Conservation (phyloP, 1,140 invertebrate genomes). For the Gonioctena quinquepunctata region DNA sequence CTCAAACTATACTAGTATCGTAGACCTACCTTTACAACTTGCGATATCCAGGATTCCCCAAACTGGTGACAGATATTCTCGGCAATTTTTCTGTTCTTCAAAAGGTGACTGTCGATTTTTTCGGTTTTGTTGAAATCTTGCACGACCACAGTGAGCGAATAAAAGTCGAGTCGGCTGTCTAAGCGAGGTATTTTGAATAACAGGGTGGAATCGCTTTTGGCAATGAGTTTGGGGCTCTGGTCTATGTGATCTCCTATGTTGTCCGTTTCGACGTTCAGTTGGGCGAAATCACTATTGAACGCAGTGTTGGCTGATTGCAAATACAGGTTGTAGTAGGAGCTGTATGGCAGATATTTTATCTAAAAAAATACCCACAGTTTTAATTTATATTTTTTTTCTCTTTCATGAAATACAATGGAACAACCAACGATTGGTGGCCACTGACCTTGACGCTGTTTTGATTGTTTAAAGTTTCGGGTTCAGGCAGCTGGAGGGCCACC, state of each 20-base stretch:
- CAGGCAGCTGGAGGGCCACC: too few species aligned
- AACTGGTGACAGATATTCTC: slow-evolving; percentile 39
- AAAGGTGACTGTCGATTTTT: slow-evolving; percentile 15
- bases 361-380: slow-evolving; percentile 20
- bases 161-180: slow-evolving; percentile 33
- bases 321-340: slow-evolving; percentile 34
- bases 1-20: too few species aligned
- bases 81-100: slow-evolving; percentile 27
- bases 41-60: slow-evolving; percentile 40
- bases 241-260: slow-evolving; percentile 41
- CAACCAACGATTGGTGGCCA: too few species aligned
- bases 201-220: slow-evolving; percentile 25
- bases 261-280: slow-evolving; percentile 27
- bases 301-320: slow-evolving; percentile 37
- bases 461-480: too few species aligned
- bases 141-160: slow-evolving; percentile 32
- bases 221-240: slow-evolving; percentile 37
- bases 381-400: too few species aligned
- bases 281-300: slow-evolving; percentile 33
- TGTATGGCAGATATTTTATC: slow-evolving; percentile 43
- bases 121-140: slow-evolving; percentile 38
- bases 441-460: too few species aligned
- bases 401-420: too few species aligned
- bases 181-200: slow-evolving; percentile 33
- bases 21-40: slow-evolving; percentile 36